These are phyloP conservation scores for Notarius quadriscutis DNA, from an alignment of 2,113 vertebrate species.

Conservation along the genomic window DNA sequence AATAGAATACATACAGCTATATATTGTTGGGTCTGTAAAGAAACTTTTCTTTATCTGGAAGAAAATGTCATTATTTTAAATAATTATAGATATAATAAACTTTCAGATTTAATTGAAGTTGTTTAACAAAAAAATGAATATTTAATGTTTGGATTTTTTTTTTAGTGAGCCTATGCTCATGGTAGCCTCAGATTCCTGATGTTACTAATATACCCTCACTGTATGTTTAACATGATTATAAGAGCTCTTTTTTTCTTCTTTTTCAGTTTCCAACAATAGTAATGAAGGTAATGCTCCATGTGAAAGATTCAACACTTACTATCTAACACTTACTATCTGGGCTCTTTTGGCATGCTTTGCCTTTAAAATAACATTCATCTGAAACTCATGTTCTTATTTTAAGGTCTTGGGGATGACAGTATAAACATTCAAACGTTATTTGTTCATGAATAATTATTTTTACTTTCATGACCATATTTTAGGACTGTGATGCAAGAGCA, in stretches of 20 bases:
- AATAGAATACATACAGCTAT: too few species aligned
- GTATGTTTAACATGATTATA: neutral
- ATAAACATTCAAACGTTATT: neutral
- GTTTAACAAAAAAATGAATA: too few species aligned
- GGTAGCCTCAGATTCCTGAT: too few species aligned
- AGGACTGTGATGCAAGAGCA: neutral
- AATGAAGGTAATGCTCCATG: slow-evolving; percentile 61
- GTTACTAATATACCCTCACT: neutral
- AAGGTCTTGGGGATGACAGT: neutral
- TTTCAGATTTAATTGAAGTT: too few species aligned
- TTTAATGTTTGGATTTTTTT: too few species aligned
- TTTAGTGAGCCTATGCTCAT: too few species aligned
- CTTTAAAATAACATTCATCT: neutral
- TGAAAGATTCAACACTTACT: neutral
- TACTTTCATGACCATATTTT: neutral
- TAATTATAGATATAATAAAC: too few species aligned
- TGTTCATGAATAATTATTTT: neutral
- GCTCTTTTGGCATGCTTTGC: neutral
- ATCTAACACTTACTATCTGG: neutral
- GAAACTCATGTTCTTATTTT: neutral
- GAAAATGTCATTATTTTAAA: too few species aligned
- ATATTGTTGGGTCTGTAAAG: too few species aligned
- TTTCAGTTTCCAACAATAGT: slow-evolving; percentile 71
- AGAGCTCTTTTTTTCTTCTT: slow-evolving; percentile 27
- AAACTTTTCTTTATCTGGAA: too few species aligned